Percentiles rank a stretch among this genome's conserved stretches.
Conservation (phyloP, 1,140 invertebrate genomes). For the Drosophila kikkawai region DNA sequence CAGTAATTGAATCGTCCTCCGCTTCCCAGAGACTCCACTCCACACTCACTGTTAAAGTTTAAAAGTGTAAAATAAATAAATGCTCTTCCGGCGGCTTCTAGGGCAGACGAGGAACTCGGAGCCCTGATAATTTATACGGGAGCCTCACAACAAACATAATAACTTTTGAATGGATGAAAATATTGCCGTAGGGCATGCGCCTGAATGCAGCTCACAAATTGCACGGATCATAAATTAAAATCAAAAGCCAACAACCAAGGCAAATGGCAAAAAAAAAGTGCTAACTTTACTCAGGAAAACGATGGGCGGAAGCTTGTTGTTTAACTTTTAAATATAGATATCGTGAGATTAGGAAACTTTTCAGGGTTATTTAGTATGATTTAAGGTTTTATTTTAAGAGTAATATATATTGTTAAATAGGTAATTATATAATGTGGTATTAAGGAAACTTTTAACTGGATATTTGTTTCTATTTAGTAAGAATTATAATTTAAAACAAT, state of each 20-base stretch:
- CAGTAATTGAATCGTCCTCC: slow-evolving; percentile 31
- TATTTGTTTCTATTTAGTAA: background rate
- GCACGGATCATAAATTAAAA: slow-evolving; percentile 69
- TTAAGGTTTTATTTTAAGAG: background rate
- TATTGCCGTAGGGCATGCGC: slow-evolving; percentile 44
- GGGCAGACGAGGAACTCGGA: background rate
- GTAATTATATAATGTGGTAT: background rate
- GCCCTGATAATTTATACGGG: slow-evolving; percentile 15
- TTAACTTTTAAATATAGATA: slow-evolving; percentile 2
- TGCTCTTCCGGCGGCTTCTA: background rate
- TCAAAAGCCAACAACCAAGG: slow-evolving; percentile 30
- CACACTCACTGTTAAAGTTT: background rate
- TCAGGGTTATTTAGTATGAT: background rate
- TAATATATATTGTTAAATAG: background rate
- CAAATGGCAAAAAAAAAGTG: background rate
- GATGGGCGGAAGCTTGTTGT: slow-evolving; percentile 1
- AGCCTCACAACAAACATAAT: slow-evolving; percentile 38
- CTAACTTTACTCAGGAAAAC: slow-evolving; percentile 20
- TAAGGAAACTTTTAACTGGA: background rate
- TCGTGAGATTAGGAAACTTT: background rate
- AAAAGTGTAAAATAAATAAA: slow-evolving; percentile 19
- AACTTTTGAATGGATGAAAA: slow-evolving; percentile 34
- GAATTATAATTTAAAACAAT: background rate
- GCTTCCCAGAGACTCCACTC: background rate
- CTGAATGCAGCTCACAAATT: slow-evolving; percentile 41